Conservation (phyloP, 1,140 invertebrate species). For the Diachasma alloeum region DNA sequence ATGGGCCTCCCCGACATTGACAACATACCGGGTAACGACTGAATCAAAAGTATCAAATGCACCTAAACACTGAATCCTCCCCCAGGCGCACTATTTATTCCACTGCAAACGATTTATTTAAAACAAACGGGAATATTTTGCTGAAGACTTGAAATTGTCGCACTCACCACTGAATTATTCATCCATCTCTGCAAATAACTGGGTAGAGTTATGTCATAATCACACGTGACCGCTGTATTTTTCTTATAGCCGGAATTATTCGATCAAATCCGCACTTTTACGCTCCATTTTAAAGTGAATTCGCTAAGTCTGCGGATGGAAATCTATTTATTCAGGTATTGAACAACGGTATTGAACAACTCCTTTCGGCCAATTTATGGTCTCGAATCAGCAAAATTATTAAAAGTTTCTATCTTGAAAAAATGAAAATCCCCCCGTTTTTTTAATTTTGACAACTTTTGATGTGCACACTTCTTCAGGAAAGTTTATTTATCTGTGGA, state of each 20-base stretch:
- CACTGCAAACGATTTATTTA: not conserved
- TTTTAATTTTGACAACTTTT: too few relatives aligned
- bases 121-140: too few relatives aligned
- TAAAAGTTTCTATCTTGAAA: too few relatives aligned
- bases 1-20: constrained; percentile 55
- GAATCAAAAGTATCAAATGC: not conserved
- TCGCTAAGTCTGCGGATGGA: too few relatives aligned
- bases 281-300: not conserved
- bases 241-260: not conserved
- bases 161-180: not conserved
- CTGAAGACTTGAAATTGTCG: not conserved
- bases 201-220: not conserved
- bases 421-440: too few relatives aligned
- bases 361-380: too few relatives aligned
- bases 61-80: not conserved
- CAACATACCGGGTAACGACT: constrained; percentile 53
- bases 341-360: too few relatives aligned
- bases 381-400: too few relatives aligned
- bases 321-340: too few relatives aligned
- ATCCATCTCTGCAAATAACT: not conserved
- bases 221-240: not conserved
- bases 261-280: not conserved
- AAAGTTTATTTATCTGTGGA: too few relatives aligned
- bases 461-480: too few relatives aligned
- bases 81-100: not conserved